Base-by-base conservation (phyloP, 1,140 invertebrate genomes). In the Cherax destructor region DNA sequence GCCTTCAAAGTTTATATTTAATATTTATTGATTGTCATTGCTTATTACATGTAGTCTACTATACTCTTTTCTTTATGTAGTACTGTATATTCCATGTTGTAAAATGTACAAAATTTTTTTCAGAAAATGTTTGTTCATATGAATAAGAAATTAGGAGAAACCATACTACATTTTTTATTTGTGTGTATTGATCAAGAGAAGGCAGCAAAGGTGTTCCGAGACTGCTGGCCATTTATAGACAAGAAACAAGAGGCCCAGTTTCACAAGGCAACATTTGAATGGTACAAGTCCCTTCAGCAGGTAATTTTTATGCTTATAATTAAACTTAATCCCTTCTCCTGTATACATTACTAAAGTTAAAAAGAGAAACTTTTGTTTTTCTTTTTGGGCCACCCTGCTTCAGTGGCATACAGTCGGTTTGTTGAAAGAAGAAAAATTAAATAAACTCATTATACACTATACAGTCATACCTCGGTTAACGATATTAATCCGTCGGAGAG, bases 191-290 rank as follows among this genome's bases (percentile, higher is more conserved):
- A 92, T 61, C 76, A 52, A 49, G 91, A 92, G 24, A 76, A 80
- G n/a, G 87, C 86, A 11, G 59, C 30, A 7, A 89, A 89, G 47
- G 76, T 86, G 24, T 92, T 92, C 76, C 83, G 91, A 49, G 91
- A 92, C 83, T 92, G 91, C 21, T 92, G 91, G 91, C 91, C 91
- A 30, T 47, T 89, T 21, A n/a, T 88, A 30, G 91, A 92, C 24
- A 89, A 86, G 86, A 84, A 84, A 24, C 86, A 86, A 24, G 91
- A 92, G 59, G 61, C 86, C 21, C 91, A 89, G 72, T 92, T 92
- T 52, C 77, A 92, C 77, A 92, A 80, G 65, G 87, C 86, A n/a
- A 77, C 91, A 78, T 92, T 92, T 80, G 91, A 92, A 50, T 89
- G 86, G 91, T 92, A 92, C 91, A 92, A 92, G 87, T 41, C 30